Evolutionary conservation across 2,797 vertebrate genomes (phyloP), one percentile per base, ranked within the genome.

Genomic region (Brachyrhaphis roseni): DNA sequence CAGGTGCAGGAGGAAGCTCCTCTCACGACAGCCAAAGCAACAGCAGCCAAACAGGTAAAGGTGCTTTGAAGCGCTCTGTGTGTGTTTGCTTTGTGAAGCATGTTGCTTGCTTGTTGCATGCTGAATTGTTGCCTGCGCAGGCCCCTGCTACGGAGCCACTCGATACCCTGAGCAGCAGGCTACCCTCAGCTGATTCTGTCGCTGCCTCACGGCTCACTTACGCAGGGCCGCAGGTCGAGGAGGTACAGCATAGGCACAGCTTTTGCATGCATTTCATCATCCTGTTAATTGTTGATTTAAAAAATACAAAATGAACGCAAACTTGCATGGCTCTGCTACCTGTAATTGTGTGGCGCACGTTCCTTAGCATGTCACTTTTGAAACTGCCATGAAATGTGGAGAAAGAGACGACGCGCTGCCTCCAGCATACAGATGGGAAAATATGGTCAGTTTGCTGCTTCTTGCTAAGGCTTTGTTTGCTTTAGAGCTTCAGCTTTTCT

Each of bases 331-430:
- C 77, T 76, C 34, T 70, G 62, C 49, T 79, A 70, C 84, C 76
- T 79, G 64, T 93, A 85, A 92, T 75, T 0, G 66, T 84, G 74
- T 85, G 84, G 77, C 83, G 94, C 92, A 92, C 90, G 90, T 92
- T 49, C 86, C 87, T 10, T 90, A 96, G 95, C 88, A 68, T 88
- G 0, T 91, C 77, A 91, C 43, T 1, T 68, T 90, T 34, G 91
- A 96, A 71, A 91, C 93, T 26, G 94, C 66, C 77, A 88, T 93
- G 2, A 95, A 94, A 47, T 96, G 96, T 85, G 98, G 98, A 81
- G 97, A 96, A 49, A 94, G 92, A 91, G 97, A 98, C 0, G 95
- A 95, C 86, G 96, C 97, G 0, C 94, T 98, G 59, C 98, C 98
- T 7, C 97, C 97, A 0, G 95, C 94, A 4, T 97, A 97, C 81